Evolutionary conservation across 2,888 invertebrate species (phyloP), one percentile per base, ranked within the genome.

Genomic region (Ypsolopha sequella): DNA sequence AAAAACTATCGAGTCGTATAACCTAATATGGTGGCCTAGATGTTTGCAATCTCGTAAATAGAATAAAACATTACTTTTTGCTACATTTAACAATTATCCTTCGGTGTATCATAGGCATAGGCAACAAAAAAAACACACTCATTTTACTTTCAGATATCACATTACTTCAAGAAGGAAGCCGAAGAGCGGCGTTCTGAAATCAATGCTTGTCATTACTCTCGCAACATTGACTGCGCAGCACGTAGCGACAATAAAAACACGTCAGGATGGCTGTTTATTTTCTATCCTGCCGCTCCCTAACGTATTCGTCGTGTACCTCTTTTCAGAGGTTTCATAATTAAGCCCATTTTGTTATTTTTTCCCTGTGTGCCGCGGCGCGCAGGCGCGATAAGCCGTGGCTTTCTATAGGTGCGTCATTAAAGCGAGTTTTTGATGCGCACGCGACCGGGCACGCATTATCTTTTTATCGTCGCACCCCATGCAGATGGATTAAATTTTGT

Each of bases 401-500:
- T 64, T 68, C 66, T 67, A 80, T 80, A 85, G 84, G 85, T 84
- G 82, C 77, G 74, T 82, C 80, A 74, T 84, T 81, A 85, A 71
- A 73, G 66, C 64, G 58, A 66, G 68, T 71, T 76, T 77, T 73
- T 71, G 74, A 73, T 81, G 85, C 84, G 85, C 85, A 80, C 84
- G 84, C 84, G 85, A 68, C 82, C 72, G 61, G 57, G 62, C 72
- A 76, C 77, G 79, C 76, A 81, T 86, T 86, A 86, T 84, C 85
- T 82, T 85, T 86, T 86, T 86, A 86, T 85, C 85, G 82, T 71
- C 67, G 77, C 78, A 77, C 84, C 85, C 84, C 81, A 81, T 76
- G 76, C 70, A 56, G 62, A 60, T 60, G 80, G 84, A 84, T 84
- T 82, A 82, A 60, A 63, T 24, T 56, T 56, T 54, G 55, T 46